phyloP scores from a whole-genome alignment of 2,113 vertebrate species.

The Nannobrachium achirus region DNA sequence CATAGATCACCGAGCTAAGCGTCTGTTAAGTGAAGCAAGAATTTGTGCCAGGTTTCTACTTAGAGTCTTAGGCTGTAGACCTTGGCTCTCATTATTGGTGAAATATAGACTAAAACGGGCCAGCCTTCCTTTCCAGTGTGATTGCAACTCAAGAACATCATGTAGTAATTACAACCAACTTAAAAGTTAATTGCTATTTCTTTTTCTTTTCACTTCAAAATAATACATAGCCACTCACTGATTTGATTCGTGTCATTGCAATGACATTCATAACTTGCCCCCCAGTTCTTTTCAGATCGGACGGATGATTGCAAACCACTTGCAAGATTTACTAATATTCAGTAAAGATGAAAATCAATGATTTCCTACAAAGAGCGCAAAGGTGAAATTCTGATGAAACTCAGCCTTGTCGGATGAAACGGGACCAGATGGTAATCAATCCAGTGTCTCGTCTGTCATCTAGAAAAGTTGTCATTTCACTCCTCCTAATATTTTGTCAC shows the following conservation, averaged over 20 bases:
- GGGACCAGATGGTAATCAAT: conserved; percentile 63
- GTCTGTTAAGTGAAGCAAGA: conserved; percentile 25
- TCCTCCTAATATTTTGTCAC: conserved; percentile 70
- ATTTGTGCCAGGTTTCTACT: conserved; percentile 21
- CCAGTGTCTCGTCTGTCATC: conserved; percentile 59
- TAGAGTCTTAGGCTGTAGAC: neutral
- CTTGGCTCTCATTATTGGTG: conserved; percentile 5
- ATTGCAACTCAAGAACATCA: neutral
- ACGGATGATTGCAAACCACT: too few species aligned
- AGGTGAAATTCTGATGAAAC: neutral
- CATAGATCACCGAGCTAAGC: conserved; percentile 26
- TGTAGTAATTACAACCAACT: too few species aligned
- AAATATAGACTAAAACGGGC: neutral
- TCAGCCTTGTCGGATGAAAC: conserved; percentile 25
- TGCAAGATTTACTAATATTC: too few species aligned
- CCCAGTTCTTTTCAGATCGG: too few species aligned
- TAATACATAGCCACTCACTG: too few species aligned
- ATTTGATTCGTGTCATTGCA: too few species aligned
- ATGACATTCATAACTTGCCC: too few species aligned
- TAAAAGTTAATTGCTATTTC: too few species aligned
- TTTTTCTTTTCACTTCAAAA: too few species aligned
- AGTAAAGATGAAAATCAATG: too few species aligned
- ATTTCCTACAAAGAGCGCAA: too few species aligned
- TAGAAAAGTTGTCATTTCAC: conserved; percentile 70
- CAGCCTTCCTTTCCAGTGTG: neutral